Conservation (phyloP, 2,113 vertebrate species). For the Nothocercus nigrocapillus region DNA sequence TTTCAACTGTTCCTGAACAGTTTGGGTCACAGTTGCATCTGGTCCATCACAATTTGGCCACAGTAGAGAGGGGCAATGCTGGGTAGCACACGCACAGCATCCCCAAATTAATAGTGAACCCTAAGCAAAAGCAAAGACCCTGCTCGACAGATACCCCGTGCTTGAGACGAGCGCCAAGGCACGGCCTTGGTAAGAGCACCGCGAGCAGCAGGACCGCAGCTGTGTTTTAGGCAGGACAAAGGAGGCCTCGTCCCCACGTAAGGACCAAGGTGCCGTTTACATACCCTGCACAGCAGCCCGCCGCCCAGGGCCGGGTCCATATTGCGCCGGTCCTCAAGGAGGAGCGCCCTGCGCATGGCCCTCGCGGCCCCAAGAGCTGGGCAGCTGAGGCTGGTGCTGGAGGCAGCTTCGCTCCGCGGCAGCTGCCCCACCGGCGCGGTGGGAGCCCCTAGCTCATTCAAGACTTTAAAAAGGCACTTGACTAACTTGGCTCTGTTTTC, state of each 20-base stretch:
- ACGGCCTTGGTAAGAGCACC: rapidly evolving
- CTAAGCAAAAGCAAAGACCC: background rate
- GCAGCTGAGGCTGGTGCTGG: background rate
- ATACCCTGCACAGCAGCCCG: too few species aligned
- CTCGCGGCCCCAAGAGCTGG: too few species aligned
- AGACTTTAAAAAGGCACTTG: background rate
- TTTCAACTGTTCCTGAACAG: background rate
- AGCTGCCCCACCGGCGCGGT: background rate
- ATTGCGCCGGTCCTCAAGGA: background rate
- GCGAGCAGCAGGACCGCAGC: background rate
- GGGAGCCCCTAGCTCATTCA: background rate
- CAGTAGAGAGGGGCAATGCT: background rate
- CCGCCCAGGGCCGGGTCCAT: background rate
- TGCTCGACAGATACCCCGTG: rapidly evolving
- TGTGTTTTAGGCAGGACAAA: background rate
- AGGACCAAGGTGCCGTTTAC: background rate
- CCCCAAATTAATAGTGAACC: rapidly evolving
- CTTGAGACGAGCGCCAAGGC: background rate
- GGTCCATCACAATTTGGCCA: background rate
- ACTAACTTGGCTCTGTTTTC: background rate
- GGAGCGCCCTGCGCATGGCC: background rate
- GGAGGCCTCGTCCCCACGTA: too few species aligned
- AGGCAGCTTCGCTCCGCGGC: background rate
- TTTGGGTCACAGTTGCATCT: background rate
- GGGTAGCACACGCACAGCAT: background rate